Evolutionary conservation across 53 echinoderm and acorn worm genomes (phyloP).

Genomic region (Apostichopus leukothele): DNA sequence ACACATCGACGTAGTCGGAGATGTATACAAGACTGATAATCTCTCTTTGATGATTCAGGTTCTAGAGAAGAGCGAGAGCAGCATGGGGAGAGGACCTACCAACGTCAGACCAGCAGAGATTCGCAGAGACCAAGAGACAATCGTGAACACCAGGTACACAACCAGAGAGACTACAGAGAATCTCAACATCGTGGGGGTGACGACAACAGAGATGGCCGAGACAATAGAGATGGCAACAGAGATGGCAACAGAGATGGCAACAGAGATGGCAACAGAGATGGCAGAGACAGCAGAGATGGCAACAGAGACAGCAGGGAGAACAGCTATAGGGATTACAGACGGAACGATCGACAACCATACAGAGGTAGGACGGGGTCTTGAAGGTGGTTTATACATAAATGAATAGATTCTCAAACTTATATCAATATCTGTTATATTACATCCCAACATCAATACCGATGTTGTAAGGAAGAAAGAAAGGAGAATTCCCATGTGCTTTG

Average conservation of each 20-base stretch:
- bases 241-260: constrained; percentile 4
- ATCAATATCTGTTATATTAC: no score
- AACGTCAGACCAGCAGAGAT: constrained; percentile 58
- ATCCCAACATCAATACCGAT: no score
- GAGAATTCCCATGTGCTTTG: no score
- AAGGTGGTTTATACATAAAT: background rate
- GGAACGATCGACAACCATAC: constrained; percentile 27
- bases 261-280: background rate
- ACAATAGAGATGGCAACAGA: background rate
- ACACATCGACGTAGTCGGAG: no score
- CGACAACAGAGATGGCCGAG: background rate
- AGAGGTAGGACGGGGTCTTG: background rate
- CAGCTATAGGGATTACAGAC: constrained; percentile 32
- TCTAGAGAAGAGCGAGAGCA: constrained; percentile 32
- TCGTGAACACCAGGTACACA: background rate
- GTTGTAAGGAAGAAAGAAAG: no score
- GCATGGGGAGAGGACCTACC: constrained; percentile 44
- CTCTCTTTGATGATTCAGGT: background rate
- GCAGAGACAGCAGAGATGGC: constrained; percentile 16
- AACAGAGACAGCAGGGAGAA: constrained; percentile 5
- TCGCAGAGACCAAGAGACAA: constrained; percentile 25
- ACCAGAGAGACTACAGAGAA: background rate
- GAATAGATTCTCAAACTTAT: no score
- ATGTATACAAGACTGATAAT: background rate
- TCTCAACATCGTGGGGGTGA: background rate